Percentiles rank a stretch among this genome's conserved stretches.
Evolutionary conservation across 2,888 invertebrate species (phyloP).

Genomic region (Rotaria magnacalcarata): DNA sequence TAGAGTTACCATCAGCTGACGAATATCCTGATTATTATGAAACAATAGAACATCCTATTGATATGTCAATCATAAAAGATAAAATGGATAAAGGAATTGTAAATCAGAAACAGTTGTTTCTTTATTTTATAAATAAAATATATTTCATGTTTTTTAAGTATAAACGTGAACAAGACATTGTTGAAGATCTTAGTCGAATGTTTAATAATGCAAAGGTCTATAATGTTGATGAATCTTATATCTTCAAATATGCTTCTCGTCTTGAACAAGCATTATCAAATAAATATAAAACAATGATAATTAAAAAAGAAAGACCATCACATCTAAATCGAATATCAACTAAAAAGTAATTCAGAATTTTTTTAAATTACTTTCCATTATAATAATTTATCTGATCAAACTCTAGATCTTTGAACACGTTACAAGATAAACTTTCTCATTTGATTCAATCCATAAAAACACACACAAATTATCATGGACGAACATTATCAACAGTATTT

Average conservation of each 20-base stretch:
- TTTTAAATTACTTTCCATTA: background rate
- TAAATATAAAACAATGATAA: background rate
- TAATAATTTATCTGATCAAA: no score
- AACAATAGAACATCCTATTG: constrained; percentile 44
- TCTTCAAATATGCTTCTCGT: constrained; percentile 37
- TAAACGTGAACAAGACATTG: constrained; percentile 27
- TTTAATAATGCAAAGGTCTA: constrained; percentile 89
- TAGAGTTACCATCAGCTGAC: constrained; percentile 38
- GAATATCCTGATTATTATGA: constrained; percentile 46
- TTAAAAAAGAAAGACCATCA: background rate
- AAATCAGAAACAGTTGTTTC: no score
- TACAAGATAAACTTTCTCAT: background rate
- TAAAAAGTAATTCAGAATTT: background rate
- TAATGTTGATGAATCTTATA: constrained; percentile 47
- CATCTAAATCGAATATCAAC: background rate
- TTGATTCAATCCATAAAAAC: background rate
- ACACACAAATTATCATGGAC: background rate
- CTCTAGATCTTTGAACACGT: background rate
- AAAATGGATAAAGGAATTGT: constrained; percentile 35
- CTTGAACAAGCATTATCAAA: background rate
- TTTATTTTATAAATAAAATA: no score
- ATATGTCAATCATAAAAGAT: constrained; percentile 40
- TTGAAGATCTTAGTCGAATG: constrained; percentile 75
- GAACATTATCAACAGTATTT: constrained; percentile 40
- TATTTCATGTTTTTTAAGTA: background rate